Base-by-base conservation (phyloP, 2,888 invertebrate species). In the Drosophila leonis region DNA sequence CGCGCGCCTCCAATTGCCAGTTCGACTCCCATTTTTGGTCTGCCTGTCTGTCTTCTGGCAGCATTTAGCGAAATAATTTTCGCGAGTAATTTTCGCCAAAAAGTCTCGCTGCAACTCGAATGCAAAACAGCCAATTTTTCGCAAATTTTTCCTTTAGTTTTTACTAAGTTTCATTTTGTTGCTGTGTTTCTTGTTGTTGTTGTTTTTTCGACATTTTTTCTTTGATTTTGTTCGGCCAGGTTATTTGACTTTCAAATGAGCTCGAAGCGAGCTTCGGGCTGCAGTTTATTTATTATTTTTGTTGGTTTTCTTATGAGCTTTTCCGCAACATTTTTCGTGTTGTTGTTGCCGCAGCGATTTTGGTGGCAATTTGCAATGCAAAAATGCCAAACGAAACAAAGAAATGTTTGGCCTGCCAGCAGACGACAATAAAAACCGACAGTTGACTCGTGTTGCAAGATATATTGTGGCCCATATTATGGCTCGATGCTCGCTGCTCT, bases 381-480 rank as follows among this genome's bases (percentile, higher is more conserved):
- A 86, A 86, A 88, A 88, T 88, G 86, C 80, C 86, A 83, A 80
- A 85, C 67, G 63, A 78, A 84, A 86, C 82, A 88, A 86, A 88
- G 87, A 88, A 87, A 88, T 86, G 85, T 84, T 82, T 72, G 73
- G 72, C 62, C 80, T 82, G 82, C 78, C 81, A 85, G 81, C 85
- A 87, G 87, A 87, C 89, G 87, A 87, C 87, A 87, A 89, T 89
- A 89, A 89, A 87, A 87, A 89, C 82, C 89, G 87, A 87, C 87
- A 87, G 87, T 89, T 87, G 87, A 87, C 87, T 87, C 89, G 89
- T 87, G 87, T 87, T 89, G 87, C 87, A 87, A 87, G 89, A 87
- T 89, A 87, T 87, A 87, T 87, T 84, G 89, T 75, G 63, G 84
- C 65, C 74, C 70, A 66, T 80, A 67, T 71, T 78, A 67, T 68